These are phyloP conservation scores for Tachuris rubrigastra DNA, from an alignment of 2,113 vertebrate genomes.

Conservation along the genomic window DNA sequence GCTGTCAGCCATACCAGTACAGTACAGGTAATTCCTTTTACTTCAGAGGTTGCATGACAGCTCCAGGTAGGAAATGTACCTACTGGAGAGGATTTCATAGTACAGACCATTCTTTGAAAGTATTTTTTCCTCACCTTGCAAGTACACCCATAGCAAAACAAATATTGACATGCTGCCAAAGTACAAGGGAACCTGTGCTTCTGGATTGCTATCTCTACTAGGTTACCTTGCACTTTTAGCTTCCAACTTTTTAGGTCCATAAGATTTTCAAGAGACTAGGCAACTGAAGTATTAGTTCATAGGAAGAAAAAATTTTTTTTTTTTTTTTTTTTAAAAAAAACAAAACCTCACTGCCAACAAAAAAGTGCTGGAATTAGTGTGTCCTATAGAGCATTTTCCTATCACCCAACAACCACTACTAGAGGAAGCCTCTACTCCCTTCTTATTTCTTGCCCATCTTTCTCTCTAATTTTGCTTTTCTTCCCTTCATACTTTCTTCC, in stretches of 20 bases:
- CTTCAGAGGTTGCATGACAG: neutral
- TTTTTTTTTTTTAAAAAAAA: too few species aligned
- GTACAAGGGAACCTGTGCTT: neutral
- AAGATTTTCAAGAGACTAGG: neutral
- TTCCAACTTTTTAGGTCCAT: neutral
- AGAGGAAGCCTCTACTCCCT: neutral
- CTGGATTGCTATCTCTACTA: accelerated
- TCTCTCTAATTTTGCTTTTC: neutral
- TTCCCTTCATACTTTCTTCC: neutral
- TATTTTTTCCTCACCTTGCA: neutral
- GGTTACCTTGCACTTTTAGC: neutral
- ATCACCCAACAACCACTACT: neutral
- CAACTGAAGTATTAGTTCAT: neutral
- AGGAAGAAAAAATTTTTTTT: neutral
- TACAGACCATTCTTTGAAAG: accelerated
- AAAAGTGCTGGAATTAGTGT: neutral
- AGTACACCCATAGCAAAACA: neutral
- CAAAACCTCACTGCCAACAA: neutral
- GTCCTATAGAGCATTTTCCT: neutral
- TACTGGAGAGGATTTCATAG: neutral
- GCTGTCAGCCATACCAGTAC: neutral
- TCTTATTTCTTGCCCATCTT: neutral
- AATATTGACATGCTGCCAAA: neutral
- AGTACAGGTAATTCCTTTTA: constrained; percentile 5
- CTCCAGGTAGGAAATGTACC: neutral